phyloP scores from a whole-genome alignment of 2,113 vertebrate genomes.

The Motacilla alba region DNA sequence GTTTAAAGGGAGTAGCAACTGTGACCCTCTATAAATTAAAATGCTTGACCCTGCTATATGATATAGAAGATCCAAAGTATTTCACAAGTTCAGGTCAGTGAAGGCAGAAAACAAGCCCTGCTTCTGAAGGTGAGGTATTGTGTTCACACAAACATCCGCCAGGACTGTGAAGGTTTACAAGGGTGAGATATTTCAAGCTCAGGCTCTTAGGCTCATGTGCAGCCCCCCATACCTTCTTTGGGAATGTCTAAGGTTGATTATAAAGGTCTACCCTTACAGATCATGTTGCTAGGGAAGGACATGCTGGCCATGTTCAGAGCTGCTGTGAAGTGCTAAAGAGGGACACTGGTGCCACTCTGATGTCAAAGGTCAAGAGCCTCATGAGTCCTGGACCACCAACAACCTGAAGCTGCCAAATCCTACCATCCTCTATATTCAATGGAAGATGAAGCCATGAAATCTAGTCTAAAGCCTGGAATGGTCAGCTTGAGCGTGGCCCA shows the following conservation, averaged over 20 bases:
- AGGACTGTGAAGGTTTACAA: background rate
- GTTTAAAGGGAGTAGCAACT: slow-evolving; percentile 61
- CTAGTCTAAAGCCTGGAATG: background rate
- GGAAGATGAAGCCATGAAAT: background rate
- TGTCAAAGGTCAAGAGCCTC: slow-evolving; percentile 20
- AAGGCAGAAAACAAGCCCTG: slow-evolving; percentile 5
- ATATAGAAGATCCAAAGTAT: slow-evolving; percentile 14
- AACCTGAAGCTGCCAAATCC: background rate
- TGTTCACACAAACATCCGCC: background rate
- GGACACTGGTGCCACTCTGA: background rate
- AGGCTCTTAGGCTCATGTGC: background rate
- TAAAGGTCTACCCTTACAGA: background rate
- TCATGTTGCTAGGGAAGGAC: background rate
- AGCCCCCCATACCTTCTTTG: background rate
- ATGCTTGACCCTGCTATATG: slow-evolving; percentile 38
- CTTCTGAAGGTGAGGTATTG: background rate
- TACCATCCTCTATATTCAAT: background rate
- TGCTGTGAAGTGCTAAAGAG: background rate
- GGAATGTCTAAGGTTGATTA: background rate
- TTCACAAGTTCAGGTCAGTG: slow-evolving; percentile 14
- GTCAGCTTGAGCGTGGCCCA: background rate
- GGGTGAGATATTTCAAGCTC: background rate
- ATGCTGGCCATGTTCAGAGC: background rate
- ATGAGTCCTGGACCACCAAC: background rate
- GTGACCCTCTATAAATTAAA: slow-evolving; percentile 70